A percentile compares a stretch with the other conserved stretches of the same genome.
Conservation (phyloP, 2,888 invertebrate species). For the Diploptera punctata region DNA sequence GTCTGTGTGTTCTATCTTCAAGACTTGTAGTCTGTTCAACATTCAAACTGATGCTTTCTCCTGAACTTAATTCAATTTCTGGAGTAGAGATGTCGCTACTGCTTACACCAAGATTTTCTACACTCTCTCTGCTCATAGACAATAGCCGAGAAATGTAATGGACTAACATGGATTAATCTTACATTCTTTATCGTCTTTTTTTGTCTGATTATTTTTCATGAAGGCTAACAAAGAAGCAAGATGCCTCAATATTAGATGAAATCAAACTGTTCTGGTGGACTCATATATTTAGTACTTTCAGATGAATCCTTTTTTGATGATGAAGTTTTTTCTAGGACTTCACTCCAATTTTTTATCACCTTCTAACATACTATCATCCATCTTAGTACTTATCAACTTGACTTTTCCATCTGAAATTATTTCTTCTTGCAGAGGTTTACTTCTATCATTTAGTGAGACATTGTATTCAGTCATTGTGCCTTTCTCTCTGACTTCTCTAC, state of each 20-base stretch:
- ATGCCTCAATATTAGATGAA: not conserved
- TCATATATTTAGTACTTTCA: conserved; percentile 53
- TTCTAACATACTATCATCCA: too few species aligned
- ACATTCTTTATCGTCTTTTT: conserved; percentile 33
- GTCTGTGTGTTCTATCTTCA: too few species aligned
- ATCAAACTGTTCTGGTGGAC: conserved; percentile 51
- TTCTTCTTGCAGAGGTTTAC: too few species aligned
- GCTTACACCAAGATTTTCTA: conserved; percentile 58
- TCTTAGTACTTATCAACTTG: too few species aligned
- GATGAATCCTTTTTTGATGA: not conserved
- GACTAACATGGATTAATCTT: conserved; percentile 53
- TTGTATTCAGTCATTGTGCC: not conserved
- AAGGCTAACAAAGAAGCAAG: not conserved
- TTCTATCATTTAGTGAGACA: too few species aligned
- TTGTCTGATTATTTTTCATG: not conserved
- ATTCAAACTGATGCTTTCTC: not conserved
- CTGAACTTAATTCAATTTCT: not conserved
- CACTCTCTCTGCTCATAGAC: conserved; percentile 58
- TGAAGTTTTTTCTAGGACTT: not conserved
- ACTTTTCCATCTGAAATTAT: too few species aligned
- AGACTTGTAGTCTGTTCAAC: too few species aligned
- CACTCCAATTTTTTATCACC: not conserved
- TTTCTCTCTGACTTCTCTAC: not conserved
- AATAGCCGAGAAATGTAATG: conserved; percentile 60
- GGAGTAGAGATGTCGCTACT: conserved; percentile 10